Evolutionary conservation across 2,888 invertebrate genomes (phyloP), one percentile per base, ranked within the genome.

Genomic region (Rotaria macrura): DNA sequence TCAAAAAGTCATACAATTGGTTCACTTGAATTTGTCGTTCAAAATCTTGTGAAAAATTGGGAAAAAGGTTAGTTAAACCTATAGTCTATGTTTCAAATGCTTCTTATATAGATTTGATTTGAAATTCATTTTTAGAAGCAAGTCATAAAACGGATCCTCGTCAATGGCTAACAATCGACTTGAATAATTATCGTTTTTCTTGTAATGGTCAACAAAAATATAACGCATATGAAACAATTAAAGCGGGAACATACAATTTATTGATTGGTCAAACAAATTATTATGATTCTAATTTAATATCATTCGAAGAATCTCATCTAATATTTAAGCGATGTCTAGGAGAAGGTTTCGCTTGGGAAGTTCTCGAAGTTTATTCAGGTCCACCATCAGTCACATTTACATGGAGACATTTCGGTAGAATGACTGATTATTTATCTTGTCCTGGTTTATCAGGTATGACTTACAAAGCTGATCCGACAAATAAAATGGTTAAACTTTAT

Each of bases 21-120:
- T 4, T 90, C 89, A 5, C 85, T 90, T 83, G 90, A 89, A 86
- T 89, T 89, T 85, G 65, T 88, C 12, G 89, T 90, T 9, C 90
- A 90, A 85, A 89, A 90, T 86, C 85, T 90, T 38, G 89, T 90
- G 3, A 90, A 90, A 87, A 89, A 89, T 20, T 90, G 90, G 90
- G 90, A 90, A 87, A 74, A 74, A 43, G 74, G 29, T 57, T 57
- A 7, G 17, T 12, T 20, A 47, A 47, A 47, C 47, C 20, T 25
- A 23, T 55, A 25, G 23, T 25, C 23, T 25, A 47, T n/a, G n/a
- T n/a, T n/a, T n/a, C n/a, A n/a, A n/a, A n/a, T n/a, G n/a, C n/a
- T n/a, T n/a, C n/a, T n/a, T 47, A 12, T 47, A 47, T 47, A 12
- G 47, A 47, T 12, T 47, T 47, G 14, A 47, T 47, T 47, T 47